phyloP scores from a whole-genome alignment of 2,888 invertebrate species.

The Operophtera brumata region DNA sequence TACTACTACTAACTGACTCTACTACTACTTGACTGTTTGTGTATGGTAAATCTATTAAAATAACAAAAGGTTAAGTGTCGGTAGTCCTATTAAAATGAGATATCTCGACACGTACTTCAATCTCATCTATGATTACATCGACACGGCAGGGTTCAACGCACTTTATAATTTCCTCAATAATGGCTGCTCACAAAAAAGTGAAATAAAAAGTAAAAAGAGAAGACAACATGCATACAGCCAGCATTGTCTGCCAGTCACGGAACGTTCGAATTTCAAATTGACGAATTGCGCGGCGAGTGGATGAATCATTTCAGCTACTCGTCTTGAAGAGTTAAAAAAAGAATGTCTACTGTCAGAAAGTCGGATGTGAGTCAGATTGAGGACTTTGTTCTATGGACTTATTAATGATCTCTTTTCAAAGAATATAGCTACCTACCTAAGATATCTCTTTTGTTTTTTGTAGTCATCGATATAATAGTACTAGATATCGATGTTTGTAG shows the following conservation, averaged over 20 bases:
- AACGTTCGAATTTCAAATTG: slow-evolving; percentile 31
- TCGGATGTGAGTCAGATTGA: slow-evolving; percentile 2
- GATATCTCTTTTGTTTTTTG: slow-evolving; percentile 6
- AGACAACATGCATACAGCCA: slow-evolving; percentile 33
- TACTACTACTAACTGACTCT: too few relatives aligned
- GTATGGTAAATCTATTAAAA: too few relatives aligned
- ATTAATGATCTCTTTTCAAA: not conserved
- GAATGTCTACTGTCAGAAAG: too few relatives aligned
- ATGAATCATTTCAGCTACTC: slow-evolving; percentile 36
- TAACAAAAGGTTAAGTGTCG: too few relatives aligned
- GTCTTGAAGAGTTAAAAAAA: not conserved
- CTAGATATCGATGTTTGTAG: too few relatives aligned
- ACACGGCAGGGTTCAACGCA: slow-evolving; percentile 28
- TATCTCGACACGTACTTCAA: not conserved
- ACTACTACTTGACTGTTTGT: too few relatives aligned
- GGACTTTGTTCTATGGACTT: not conserved
- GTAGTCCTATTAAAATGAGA: too few relatives aligned
- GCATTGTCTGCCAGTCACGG: slow-evolving; percentile 47
- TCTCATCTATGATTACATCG: slow-evolving; percentile 20
- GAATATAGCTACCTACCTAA: too few relatives aligned
- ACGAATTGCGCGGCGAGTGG: slow-evolving; percentile 31
- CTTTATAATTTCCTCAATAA: slow-evolving; percentile 48
- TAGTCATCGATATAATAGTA: too few relatives aligned
- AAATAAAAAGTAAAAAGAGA: slow-evolving; percentile 41
- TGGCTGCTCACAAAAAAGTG: slow-evolving; percentile 42